Percentiles rank a stretch among this genome's conserved stretches.
These are phyloP conservation scores for Gastrophysa polygoni DNA, from an alignment of 2,888 invertebrate species.

Conservation along the genomic window DNA sequence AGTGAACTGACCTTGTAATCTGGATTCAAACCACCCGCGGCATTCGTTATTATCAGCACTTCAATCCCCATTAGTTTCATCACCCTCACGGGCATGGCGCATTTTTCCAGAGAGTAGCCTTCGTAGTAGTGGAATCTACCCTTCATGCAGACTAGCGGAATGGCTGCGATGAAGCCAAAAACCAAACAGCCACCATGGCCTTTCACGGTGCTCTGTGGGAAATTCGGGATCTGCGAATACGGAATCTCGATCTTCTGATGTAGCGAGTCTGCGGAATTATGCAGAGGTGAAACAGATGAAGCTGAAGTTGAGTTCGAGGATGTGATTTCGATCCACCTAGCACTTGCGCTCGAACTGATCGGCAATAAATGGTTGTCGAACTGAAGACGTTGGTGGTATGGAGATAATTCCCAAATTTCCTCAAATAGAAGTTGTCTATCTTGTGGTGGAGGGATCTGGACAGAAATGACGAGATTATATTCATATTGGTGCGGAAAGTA, in stretches of 20 bases:
- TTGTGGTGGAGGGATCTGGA: no score
- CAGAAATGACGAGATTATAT: no score
- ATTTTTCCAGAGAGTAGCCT: conserved; percentile 88
- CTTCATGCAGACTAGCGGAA: conserved; percentile 89
- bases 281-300: no score
- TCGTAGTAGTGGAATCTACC: conserved; percentile 95
- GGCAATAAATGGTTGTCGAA: no score
- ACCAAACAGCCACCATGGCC: conserved; percentile 93
- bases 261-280: conserved; percentile 73
- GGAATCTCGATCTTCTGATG: conserved; percentile 74
- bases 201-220: conserved; percentile 89
- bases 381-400: no score
- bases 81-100: conserved; percentile 88
- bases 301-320: no score
- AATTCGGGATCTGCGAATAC: conserved; percentile 91
- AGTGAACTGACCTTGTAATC: conserved; percentile 42
- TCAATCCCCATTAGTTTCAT: conserved; percentile 90
- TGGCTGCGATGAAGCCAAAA: conserved; percentile 79
- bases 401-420: no score
- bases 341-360: no score
- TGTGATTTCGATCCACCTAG: no score
- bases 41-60: conserved; percentile 80
- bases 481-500: no score
- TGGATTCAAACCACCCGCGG: conserved; percentile 90
- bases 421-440: no score